Base-by-base conservation (phyloP, 2,888 invertebrate genomes). In the Netelia virgata region DNA sequence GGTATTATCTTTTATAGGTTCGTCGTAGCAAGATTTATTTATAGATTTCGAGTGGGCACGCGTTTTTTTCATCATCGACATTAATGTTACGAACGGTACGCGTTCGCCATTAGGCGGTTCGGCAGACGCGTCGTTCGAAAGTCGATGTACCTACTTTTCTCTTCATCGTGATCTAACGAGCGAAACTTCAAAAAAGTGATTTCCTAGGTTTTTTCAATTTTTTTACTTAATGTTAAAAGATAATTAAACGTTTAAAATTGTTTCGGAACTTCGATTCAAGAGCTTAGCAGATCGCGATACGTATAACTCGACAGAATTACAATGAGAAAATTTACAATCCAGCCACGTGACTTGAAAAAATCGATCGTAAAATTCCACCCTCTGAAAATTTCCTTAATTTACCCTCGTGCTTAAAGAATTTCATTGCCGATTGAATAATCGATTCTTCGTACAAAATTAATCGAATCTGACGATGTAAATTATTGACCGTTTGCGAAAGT, bases 11-110 rank as follows among this genome's bases (percentile, higher is more conserved):
- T 79, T 84, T 84, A 73, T 66, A 68, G 72, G 11, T 64, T 76
- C 76, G 47, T 57, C 43, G 66, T 18, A 47, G 11, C 1, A 57
- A 1, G 23, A 72, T 73, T 80, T 84, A 84, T 80, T 84, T 80
- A 80, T 84, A 68, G 76, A 68, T 76, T 47, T 76, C 28, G 76
- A 63, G 69, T 63, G 61, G 74, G 75, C 79, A 64, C 78, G 64
- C 66, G 77, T 82, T 64, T 11, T 70, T 76, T 68, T 43, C 41
- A 11, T 47, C 47, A 47, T 75, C 23, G 43, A 53, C 72, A 57
- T 28, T 20, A 3, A 14, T 14, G 50, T 41, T 18, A 53, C 64
- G n/a, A 66, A 64, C 36, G 6, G 41, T 36, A 53, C 36, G 63
- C 70, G 20, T 18, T 68, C 69, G 74, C 43, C 59, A 75, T 28